Base-by-base conservation (phyloP, 2,888 invertebrate genomes). In the Scrobipalpa costella region DNA sequence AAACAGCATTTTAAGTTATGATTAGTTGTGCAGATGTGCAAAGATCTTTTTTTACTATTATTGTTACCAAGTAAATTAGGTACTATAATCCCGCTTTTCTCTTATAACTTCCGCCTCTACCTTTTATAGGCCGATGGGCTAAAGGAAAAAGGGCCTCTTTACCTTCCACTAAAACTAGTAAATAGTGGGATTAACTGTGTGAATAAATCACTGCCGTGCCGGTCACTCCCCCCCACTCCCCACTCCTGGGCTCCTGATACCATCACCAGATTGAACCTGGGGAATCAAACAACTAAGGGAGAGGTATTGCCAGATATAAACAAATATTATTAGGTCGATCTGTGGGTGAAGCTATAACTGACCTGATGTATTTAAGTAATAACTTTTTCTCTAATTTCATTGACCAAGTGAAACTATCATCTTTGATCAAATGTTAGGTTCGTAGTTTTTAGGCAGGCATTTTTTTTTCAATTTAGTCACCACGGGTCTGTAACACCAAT, bases 121-220 rank as follows among this genome's bases (percentile, higher is more conserved):
- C 44, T 15, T 64, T 68, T 70, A 67, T 64, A 76, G 77, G 75
- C 78, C 76, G 73, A 77, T 79, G 80, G 83, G 81, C 83, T 77
- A 73, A 72, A 77, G 80, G 86, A 86, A 88, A 86, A 86, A 85
- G 84, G 84, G 78, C 84, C 83, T 83, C 82, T 80, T 87, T 88
- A 89, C 89, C 89, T 89, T 88, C 84, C 77, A 81, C 79, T 87
- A 85, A 87, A 89, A 89, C 87, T 88, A 89, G 89, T 88, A 88
- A 89, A 89, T 89, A 89, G 88, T 85, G 73, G 87, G 88, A 88
- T 89, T 89, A 89, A 88, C 86, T 87, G 78, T 70, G 77, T 73
- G 78, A 78, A 88, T 89, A 88, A 88, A 89, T 89, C 89, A 88
- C 72, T 64, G 77, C 71, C 71, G 73, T 73, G 70, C 66, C 66